Evolutionary conservation across 1,140 invertebrate genomes (phyloP).

Genomic region (Drosophila gunungcola): DNA sequence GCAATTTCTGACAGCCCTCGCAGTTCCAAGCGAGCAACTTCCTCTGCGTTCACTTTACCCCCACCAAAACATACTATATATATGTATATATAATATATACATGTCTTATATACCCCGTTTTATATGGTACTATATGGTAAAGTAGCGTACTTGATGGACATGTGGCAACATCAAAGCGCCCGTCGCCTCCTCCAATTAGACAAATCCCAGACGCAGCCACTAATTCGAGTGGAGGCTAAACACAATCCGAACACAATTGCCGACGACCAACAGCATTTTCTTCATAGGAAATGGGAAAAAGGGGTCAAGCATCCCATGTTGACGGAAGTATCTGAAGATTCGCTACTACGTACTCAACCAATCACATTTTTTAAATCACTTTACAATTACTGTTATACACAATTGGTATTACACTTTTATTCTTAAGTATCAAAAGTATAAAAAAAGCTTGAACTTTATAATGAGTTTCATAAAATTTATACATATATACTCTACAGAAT

Average conservation of each 20-base stretch:
- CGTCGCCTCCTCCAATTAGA: slow-evolving; percentile 43
- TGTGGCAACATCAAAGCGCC: slow-evolving; percentile 42
- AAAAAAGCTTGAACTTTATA: no score
- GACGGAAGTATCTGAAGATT: slow-evolving; percentile 1
- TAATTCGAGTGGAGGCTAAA: slow-evolving; percentile 30
- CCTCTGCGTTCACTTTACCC: not conserved
- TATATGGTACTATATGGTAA: not conserved
- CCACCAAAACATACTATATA: no score
- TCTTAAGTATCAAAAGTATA: no score
- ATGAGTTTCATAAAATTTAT: no score
- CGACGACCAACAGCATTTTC: slow-evolving; percentile 10
- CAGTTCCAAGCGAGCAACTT: slow-evolving; percentile 5
- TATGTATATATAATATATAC: no score
- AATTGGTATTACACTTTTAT: no score
- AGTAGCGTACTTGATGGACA: slow-evolving; percentile 14
- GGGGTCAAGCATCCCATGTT: slow-evolving; percentile 5
- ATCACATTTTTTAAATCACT: no score
- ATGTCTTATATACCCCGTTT: not conserved
- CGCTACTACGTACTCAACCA: no score
- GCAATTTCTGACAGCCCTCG: slow-evolving; percentile 75
- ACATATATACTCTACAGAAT: no score
- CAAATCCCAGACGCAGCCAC: slow-evolving; percentile 39
- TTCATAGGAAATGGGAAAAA: slow-evolving; percentile 1
- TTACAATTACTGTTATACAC: no score
- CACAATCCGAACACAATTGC: slow-evolving; percentile 12